Conservation (phyloP, 2,797 vertebrate species). For the Oreochromis grahami region DNA sequence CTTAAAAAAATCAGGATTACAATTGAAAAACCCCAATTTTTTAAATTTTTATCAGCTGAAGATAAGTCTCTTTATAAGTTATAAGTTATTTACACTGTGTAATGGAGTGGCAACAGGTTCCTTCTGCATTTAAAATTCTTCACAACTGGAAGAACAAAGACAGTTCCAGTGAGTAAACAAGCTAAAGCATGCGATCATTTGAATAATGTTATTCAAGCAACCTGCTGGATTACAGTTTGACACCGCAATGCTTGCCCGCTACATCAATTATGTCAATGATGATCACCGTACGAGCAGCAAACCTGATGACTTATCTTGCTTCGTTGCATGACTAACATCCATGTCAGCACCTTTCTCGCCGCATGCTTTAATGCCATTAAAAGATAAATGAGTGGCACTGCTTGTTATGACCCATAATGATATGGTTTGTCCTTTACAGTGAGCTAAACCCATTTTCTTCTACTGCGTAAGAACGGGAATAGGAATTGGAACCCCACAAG, state of each 20-base stretch:
- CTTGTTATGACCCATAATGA: conserved; percentile 71
- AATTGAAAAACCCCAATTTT: not conserved
- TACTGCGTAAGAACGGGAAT: conserved; percentile 32
- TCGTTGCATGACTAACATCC: conserved; percentile 62
- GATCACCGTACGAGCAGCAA: conserved; percentile 35
- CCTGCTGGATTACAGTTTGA: conserved; percentile 45
- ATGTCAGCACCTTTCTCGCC: conserved; percentile 57
- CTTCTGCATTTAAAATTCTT: not conserved
- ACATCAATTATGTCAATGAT: conserved; percentile 52
- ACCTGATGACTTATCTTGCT: conserved; percentile 34
- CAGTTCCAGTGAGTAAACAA: conserved; percentile 23
- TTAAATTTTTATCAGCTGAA: not conserved
- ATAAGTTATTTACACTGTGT: not conserved
- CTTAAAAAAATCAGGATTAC: not conserved
- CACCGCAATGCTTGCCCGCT: conserved; percentile 4
- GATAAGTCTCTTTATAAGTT: not conserved
- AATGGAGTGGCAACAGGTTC: not conserved
- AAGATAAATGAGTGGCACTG: conserved; percentile 66
- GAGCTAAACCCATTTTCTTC: conserved; percentile 65
- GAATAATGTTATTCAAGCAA: conserved; percentile 9
- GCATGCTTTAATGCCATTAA: conserved; percentile 65
- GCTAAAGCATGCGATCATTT: conserved; percentile 16
- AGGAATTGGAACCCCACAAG: conserved; percentile 71
- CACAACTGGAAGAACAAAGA: conserved; percentile 16
- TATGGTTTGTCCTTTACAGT: conserved; percentile 66